Base-by-base conservation (phyloP, 1,140 invertebrate species). In the Scaptomyza montana region DNA sequence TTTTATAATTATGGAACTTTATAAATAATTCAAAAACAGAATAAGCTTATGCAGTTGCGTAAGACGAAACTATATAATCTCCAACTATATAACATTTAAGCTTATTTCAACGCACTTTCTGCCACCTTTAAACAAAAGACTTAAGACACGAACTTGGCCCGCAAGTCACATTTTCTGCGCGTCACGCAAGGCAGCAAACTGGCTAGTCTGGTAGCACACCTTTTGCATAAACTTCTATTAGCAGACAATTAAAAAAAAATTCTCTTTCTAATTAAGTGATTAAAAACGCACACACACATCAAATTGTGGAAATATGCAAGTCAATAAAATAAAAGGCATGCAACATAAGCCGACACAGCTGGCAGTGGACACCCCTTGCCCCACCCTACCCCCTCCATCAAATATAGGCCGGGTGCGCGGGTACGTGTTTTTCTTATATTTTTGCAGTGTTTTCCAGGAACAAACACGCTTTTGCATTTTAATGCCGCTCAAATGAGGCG, bases 401-500 rank as follows among this genome's bases (percentile, higher is more conserved):
- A 60, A 67, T 30, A 9, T 56, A 25, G 13, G 39, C 33, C 2
- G 51, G 33, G 39, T 36, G 36, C 28, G 41, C 4, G 16, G 19
- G 43, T 13, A 46, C 33, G 45, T 30, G 55, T 43, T 43, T 43
- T 43, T 43, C 39, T n/a, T n/a, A n/a, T 36, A 36, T 43, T 53
- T 53, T 59, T 86, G 72, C 73, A 78, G 70, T 74, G 5, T 87
- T 81, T 90, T 90, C 89, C 89, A 89, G 84, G 89, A 90, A 90
- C 60, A 82, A 90, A 90, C 75, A 80, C 76, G 77, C 89, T 89
- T 90, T 90, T 77, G 87, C 82, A 90, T 90, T 90, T 90, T 90
- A 90, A 90, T 90, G 84, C 71, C 64, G 33, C 74, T 30, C 79
- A 89, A 86, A 82, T 86, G 71, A 78, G 77, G 68, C 80, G 53